These are phyloP conservation scores for Orthosia incerta DNA, from an alignment of 2,888 invertebrate genomes.

Conservation along the genomic window DNA sequence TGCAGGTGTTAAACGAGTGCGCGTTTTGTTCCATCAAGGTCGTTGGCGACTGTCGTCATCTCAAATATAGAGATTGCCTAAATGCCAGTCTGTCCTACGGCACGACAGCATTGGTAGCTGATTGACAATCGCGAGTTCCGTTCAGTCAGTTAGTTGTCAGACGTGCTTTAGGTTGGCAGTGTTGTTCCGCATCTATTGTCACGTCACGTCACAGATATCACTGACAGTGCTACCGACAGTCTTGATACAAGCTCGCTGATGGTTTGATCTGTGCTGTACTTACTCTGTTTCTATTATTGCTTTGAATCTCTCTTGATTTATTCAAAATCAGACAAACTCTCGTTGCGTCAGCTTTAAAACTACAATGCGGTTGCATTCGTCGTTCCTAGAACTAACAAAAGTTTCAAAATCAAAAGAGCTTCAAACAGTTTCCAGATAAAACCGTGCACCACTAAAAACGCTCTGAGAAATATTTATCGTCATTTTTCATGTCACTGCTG, in stretches of 20 bases:
- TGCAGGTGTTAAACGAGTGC: too few relatives aligned
- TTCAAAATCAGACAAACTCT: constrained; percentile 12
- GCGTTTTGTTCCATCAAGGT: too few relatives aligned
- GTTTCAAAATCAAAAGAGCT: constrained; percentile 1
- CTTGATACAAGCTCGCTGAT: neutral
- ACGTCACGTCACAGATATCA: constrained; percentile 2
- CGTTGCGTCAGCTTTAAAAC: neutral
- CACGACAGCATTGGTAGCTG: neutral
- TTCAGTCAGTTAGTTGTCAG: neutral
- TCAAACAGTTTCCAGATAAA: constrained; percentile 5
- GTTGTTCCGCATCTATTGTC: neutral
- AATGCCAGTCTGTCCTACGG: neutral
- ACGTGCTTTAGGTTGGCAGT: neutral
- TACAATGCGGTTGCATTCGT: constrained; percentile 3
- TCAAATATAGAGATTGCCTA: neutral
- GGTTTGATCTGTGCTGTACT: neutral
- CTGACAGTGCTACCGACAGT: neutral
- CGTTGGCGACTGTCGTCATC: too few relatives aligned
- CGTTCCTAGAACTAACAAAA: constrained; percentile 2
- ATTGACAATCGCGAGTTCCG: constrained; percentile 3
- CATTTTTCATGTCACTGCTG: neutral
- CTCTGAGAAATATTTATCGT: neutral
- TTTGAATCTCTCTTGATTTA: too few relatives aligned
- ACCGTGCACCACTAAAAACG: constrained; percentile 13
- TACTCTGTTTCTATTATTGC: neutral